Conservation (phyloP, 2,888 invertebrate genomes). For the Oligia strigilis region DNA sequence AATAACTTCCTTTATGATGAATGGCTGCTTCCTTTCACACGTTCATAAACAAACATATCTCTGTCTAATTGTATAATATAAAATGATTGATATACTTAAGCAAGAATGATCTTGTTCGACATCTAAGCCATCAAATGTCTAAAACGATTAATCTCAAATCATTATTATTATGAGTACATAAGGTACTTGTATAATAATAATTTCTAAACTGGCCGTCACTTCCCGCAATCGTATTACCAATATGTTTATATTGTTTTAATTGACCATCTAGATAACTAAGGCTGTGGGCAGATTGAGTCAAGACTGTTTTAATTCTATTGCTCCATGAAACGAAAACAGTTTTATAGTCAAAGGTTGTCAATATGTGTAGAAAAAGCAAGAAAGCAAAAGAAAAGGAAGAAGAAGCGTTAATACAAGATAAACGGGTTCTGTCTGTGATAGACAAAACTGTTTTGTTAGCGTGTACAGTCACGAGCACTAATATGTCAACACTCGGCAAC, state of each 20-base stretch:
- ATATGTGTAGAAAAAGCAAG: background rate
- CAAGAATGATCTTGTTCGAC: constrained; percentile 45
- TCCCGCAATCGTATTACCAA: constrained; percentile 35
- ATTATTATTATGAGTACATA: constrained; percentile 28
- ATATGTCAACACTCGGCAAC: no score
- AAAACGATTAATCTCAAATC: constrained; percentile 52
- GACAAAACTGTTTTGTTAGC: background rate
- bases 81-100: constrained; percentile 53
- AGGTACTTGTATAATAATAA: constrained; percentile 52
- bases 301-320: background rate
- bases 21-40: constrained; percentile 36
- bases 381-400: background rate
- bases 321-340: background rate
- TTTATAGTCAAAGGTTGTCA: background rate
- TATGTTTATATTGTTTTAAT: constrained; percentile 50
- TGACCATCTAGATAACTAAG: constrained; percentile 36
- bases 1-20: constrained; percentile 38
- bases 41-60: constrained; percentile 27
- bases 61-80: constrained; percentile 12
- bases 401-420: background rate
- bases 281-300: background rate
- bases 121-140: constrained; percentile 53
- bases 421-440: background rate
- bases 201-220: constrained; percentile 56
- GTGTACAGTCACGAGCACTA: no score